phyloP scores from a whole-genome alignment of 1,140 invertebrate species.

The Nylanderia fulva region DNA sequence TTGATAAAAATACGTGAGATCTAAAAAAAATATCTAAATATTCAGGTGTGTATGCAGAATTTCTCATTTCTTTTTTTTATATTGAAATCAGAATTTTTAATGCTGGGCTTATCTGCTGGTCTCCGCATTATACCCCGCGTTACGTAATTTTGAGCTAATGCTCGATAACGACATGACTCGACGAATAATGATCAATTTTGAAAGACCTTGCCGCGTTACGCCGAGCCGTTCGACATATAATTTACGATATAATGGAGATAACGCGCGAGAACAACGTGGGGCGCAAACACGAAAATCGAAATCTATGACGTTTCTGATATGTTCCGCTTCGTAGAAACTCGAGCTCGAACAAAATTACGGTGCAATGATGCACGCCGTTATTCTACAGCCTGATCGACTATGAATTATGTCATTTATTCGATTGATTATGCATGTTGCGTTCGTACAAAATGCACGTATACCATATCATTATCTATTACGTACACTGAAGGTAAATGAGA shows the following conservation, averaged over 20 bases:
- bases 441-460: background rate
- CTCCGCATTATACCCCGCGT: background rate
- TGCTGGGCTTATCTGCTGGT: background rate
- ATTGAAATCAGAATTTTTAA: slow-evolving; percentile 23
- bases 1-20: background rate
- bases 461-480: slow-evolving; percentile 10
- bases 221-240: slow-evolving; percentile 36
- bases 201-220: slow-evolving; percentile 13
- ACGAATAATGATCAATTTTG: slow-evolving; percentile 48
- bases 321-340: slow-evolving; percentile 35
- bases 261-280: background rate
- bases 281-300: slow-evolving; percentile 49
- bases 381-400: slow-evolving; percentile 34
- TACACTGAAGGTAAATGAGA: background rate
- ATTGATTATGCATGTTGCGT: slow-evolving; percentile 44
- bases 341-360: slow-evolving; percentile 38
- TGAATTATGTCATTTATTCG: slow-evolving; percentile 58
- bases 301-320: slow-evolving; percentile 55
- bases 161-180: slow-evolving; percentile 20
- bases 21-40: too few species aligned
- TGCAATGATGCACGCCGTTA: slow-evolving; percentile 22
- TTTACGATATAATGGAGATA: slow-evolving; percentile 55
- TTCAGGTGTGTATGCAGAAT: too few species aligned
- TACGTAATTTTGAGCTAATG: slow-evolving; percentile 15
- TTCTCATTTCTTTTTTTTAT: background rate